Percentiles rank a stretch among this genome's conserved stretches.
Evolutionary conservation across 2,888 invertebrate genomes (phyloP).

Genomic region (Apodemia duryi): DNA sequence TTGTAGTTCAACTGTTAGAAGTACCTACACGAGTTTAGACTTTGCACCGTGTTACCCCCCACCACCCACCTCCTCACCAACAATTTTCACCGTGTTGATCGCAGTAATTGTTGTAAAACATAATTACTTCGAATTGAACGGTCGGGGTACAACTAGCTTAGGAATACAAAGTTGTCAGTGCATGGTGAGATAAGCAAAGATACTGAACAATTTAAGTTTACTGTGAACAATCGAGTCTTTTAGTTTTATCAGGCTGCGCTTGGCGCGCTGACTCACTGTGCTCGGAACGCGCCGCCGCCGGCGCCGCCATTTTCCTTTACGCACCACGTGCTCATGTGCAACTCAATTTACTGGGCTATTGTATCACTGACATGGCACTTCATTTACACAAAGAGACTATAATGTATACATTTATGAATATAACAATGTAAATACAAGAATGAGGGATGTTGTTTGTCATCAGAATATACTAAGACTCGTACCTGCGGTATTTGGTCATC

Average conservation of each 20-base stretch:
- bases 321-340: constrained; percentile 62
- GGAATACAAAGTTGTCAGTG: not conserved
- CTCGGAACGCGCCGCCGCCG: constrained; percentile 29
- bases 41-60: not conserved
- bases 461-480: constrained; percentile 31
- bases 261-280: constrained; percentile 38
- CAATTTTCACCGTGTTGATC: not conserved
- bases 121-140: not conserved
- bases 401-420: not conserved
- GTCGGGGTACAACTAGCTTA: not conserved
- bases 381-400: constrained; percentile 8
- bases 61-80: constrained; percentile 1
- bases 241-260: constrained; percentile 37
- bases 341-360: constrained; percentile 23
- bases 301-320: constrained; percentile 70
- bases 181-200: not conserved
- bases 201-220: not conserved
- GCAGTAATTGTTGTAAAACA: not conserved
- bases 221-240: not conserved
- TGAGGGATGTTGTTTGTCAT: not conserved
- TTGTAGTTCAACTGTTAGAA: not conserved
- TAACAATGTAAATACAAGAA: not conserved
- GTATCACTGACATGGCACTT: constrained; percentile 14
- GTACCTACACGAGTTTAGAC: not conserved
- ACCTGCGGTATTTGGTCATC: constrained; percentile 69